Evolutionary conservation across 2,797 vertebrate species (phyloP).

Genomic region (Octomys mimax): DNA sequence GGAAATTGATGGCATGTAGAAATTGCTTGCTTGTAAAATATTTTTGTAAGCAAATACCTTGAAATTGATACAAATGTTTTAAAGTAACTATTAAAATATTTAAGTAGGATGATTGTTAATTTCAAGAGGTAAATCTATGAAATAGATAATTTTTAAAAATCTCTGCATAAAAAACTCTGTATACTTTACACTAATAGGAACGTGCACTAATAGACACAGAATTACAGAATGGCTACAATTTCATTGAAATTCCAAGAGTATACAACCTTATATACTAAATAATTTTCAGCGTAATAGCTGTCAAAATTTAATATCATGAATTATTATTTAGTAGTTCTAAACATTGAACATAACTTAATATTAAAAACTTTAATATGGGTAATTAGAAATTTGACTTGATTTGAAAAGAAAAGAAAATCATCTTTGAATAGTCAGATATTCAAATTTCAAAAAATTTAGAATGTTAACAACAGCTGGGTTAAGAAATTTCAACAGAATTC

Average conservation of each 20-base stretch:
- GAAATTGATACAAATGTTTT: slow-evolving; percentile 24
- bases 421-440: neutral
- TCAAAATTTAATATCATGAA: neutral
- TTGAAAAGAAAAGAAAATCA: slow-evolving; percentile 52
- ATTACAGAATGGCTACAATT: slow-evolving; percentile 15
- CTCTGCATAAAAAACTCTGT: neutral
- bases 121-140: neutral
- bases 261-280: neutral
- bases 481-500: slow-evolving; percentile 25
- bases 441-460: slow-evolving; percentile 34
- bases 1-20: neutral
- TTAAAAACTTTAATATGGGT: slow-evolving; percentile 30
- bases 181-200: neutral
- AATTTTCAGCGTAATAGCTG: neutral
- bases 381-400: slow-evolving; percentile 22
- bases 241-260: slow-evolving; percentile 24
- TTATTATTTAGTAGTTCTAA: neutral
- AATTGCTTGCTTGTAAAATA: slow-evolving; percentile 41
- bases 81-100: slow-evolving; percentile 23
- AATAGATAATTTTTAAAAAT: neutral
- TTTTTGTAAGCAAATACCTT: neutral
- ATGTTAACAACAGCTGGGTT: slow-evolving; percentile 19
- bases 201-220: neutral
- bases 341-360: neutral
- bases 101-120: neutral